phyloP scores from a whole-genome alignment of 2,113 vertebrate species.

The Entosphenus tridentatus region DNA sequence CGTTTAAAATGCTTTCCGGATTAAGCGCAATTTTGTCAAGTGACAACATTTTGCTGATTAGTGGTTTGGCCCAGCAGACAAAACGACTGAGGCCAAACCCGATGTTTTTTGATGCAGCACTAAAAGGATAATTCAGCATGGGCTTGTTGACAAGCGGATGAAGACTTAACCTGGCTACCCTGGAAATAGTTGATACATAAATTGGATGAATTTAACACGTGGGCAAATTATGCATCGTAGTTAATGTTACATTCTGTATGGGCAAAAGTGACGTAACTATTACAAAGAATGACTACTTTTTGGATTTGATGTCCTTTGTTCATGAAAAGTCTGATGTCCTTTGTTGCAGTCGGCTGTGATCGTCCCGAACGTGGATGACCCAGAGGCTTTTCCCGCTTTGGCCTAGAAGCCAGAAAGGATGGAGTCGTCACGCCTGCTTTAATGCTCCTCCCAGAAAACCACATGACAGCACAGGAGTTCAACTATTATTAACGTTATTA shows the following conservation, averaged over 20 bases:
- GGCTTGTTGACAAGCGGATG: too few relatives aligned
- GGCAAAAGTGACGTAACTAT: neutral
- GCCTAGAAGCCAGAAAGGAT: conserved; percentile 27
- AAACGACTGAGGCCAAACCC: too few relatives aligned
- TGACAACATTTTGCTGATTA: too few relatives aligned
- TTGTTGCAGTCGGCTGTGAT: conserved; percentile 52
- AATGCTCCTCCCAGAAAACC: too few relatives aligned
- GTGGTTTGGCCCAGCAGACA: too few relatives aligned
- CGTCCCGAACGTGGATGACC: conserved; percentile 91
- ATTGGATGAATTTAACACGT: neutral
- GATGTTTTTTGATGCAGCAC: too few relatives aligned
- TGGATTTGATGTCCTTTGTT: accelerated
- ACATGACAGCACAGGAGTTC: too few relatives aligned
- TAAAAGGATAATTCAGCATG: too few relatives aligned
- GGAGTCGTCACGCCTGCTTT: too few relatives aligned
- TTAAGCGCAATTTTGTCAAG: too few relatives aligned
- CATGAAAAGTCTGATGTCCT: conserved; percentile 11
- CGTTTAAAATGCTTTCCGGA: too few relatives aligned
- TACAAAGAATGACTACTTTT: neutral
- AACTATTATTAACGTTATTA: too few relatives aligned
- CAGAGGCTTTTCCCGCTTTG: conserved; percentile 93
- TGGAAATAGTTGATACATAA: neutral
- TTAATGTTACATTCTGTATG: neutral
- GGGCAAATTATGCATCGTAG: neutral
- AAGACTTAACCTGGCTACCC: neutral